A percentile compares a stretch with the other conserved stretches of the same genome.
These are phyloP conservation scores for Puntigrus tetrazona DNA, from an alignment of 2,113 vertebrate genomes.

Conservation along the genomic window DNA sequence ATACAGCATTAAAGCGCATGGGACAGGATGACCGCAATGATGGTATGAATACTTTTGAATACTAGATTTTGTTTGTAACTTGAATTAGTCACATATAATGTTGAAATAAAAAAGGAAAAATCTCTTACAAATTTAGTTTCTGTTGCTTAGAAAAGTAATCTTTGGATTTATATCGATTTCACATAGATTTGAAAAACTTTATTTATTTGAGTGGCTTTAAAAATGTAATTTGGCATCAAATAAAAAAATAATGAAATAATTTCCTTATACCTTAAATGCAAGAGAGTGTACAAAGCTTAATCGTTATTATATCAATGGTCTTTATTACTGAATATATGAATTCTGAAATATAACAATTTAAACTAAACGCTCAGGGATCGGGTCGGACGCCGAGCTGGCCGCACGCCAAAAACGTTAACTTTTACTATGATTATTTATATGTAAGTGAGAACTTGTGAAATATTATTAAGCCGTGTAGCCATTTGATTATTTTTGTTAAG, in stretches of 20 bases:
- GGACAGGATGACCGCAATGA: conserved; percentile 10
- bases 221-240: neutral
- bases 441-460: too few species aligned
- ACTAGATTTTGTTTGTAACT: neutral
- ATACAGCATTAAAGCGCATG: conserved; percentile 45
- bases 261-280: neutral
- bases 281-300: neutral
- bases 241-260: neutral
- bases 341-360: neutral
- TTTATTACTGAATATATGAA: neutral
- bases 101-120: neutral
- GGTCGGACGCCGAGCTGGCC: too few species aligned
- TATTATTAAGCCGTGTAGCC: neutral
- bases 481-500: neutral
- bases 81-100: neutral
- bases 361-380: too few species aligned
- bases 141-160: neutral
- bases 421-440: too few species aligned
- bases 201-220: neutral
- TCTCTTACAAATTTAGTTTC: neutral
- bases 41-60: conserved; percentile 32
- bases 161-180: neutral
- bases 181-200: neutral
- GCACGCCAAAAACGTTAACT: too few species aligned
- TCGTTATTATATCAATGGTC: too few species aligned